Base-by-base conservation (phyloP, 2,888 invertebrate genomes). In the Dyspetes luteomarginatus region DNA sequence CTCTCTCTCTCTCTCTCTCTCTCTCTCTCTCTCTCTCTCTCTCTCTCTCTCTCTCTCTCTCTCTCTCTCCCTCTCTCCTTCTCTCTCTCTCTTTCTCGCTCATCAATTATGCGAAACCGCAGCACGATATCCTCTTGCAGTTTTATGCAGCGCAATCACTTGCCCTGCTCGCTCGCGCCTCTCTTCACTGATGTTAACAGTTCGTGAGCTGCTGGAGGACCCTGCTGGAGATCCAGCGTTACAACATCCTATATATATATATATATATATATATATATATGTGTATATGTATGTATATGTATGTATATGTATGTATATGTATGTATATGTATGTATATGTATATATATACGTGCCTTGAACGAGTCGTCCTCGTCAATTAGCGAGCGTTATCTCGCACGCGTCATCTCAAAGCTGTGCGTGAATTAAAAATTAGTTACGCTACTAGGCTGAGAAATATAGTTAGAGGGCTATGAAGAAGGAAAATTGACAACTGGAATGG, bases 361-460 rank as follows among this genome's bases (percentile, higher is more conserved):
- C 24, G 56, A 79, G 79, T 43, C 64, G 48, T 79, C 22, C 56
- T 79, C 79, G 74, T 79, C 69, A 79, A 79, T 74, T 74, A 69
- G 69, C 74, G 50, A 58, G 69, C 50, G 68, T 74, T 62, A 79
- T 79, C 69, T 74, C 74, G 69, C 74, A 74, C 74, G 79, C 74
- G 79, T 69, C 74, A 79, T 74, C 79, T 58, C 69, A 24, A 36
- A 36, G 36, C 43, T 69, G 45, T 56, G 56, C 72, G 72, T 72
- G 72, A 72, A 48, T 50, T 58, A 62, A 72, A n/a, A 62, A 72
- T 72, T 72, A 72, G 52, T 48, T 36, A 72, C 22, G 45, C 12
- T n/a, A 45, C 28, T 28, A 58, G 12, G 48, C 19, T 1, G 30
- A 26, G n/a, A 5, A n/a, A n/a, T n/a, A 19, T 69, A 68, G 67